Base-by-base conservation (phyloP, 64 coral and sea anemone genomes). In the Platygyra sinensis region DNA sequence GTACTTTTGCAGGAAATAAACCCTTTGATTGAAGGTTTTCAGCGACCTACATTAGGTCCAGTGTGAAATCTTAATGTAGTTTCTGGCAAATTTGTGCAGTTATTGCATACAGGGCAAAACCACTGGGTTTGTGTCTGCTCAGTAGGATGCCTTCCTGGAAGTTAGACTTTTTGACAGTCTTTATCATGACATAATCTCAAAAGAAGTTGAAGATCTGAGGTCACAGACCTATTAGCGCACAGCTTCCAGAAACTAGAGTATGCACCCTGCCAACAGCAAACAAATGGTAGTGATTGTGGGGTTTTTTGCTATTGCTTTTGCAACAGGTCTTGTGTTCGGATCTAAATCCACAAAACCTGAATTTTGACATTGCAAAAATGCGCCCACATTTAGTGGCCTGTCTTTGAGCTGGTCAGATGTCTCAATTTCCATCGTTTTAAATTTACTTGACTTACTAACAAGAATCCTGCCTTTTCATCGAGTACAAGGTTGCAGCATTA, bases 251-350 rank as follows among this genome's bases (percentile, higher is more conserved):
- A 42, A 36, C 51, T 88, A 25, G 52, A 75, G 29, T 75, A 38
- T 88, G 86, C 74, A 31, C 86, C 72, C 25, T 73, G 52, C n/a
- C 76, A 80, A 50, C 88, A 89, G 62, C 60, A 89, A 72, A 80
- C n/a, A 42, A 89, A 89, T 89, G n/a, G n/a, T n/a, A n/a, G n/a
- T n/a, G n/a, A n/a, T n/a, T n/a, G n/a, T n/a, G n/a, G n/a, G n/a
- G n/a, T 73, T 89, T n/a, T 89, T 89, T 67, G 51, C 87, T 25
- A 89, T 89, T 65, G 88, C 87, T 51, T 80, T 80, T 89, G 88
- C 88, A 17, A 89, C 88, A 46, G 25, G 65, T 82, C 62, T 90
- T 59, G 78, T 57, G 19, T 90, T 60, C 30, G 65, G 61, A 73
- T 42, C 17, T 50, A 79, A 82, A 71, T 71, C 72, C 33, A n/a